A percentile compares a stretch with the other conserved stretches of the same genome.
These are phyloP conservation scores for Tetrao urogallus DNA, from an alignment of 2,113 vertebrate species.

Conservation along the genomic window DNA sequence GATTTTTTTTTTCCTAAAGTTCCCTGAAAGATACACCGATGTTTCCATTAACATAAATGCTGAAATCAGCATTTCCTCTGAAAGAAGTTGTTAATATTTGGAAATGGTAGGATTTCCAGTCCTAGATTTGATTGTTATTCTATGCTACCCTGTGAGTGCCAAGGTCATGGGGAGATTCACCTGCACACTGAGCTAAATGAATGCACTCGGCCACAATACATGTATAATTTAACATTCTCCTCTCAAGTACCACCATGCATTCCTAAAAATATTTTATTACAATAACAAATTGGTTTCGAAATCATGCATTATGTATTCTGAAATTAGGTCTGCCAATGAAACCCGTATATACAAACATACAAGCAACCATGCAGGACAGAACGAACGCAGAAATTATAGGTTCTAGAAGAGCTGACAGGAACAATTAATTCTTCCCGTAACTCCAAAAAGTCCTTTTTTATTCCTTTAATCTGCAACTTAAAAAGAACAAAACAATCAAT, in stretches of 20 bases:
- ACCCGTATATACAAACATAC: constrained; percentile 76
- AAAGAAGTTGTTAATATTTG: constrained; percentile 86
- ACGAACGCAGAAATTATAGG: constrained; percentile 1
- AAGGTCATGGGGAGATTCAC: constrained; percentile 85
- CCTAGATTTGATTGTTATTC: constrained; percentile 83
- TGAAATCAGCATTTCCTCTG: constrained; percentile 85
- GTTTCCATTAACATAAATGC: constrained; percentile 83
- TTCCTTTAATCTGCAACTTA: constrained; percentile 63
- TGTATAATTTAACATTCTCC: constrained; percentile 87
- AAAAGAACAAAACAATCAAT: constrained; percentile 67
- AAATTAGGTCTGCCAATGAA: constrained; percentile 83
- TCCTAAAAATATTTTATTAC: constrained; percentile 88
- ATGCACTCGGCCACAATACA: constrained; percentile 81
- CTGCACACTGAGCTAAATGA: constrained; percentile 80
- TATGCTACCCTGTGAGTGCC: constrained; percentile 77
- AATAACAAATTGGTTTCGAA: constrained; percentile 88
- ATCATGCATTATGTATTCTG: constrained; percentile 87
- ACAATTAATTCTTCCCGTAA: constrained; percentile 58
- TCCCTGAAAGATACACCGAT: constrained; percentile 82
- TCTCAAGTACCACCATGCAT: constrained; percentile 79
- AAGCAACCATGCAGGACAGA: constrained; percentile 37
- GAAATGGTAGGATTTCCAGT: constrained; percentile 81
- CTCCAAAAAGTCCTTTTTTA: constrained; percentile 59
- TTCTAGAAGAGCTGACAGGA: constrained; percentile 29
- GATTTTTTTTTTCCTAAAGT: constrained; percentile 69